These are phyloP conservation scores for Conger conger DNA, from an alignment of 2,113 vertebrate genomes.

Conservation along the genomic window DNA sequence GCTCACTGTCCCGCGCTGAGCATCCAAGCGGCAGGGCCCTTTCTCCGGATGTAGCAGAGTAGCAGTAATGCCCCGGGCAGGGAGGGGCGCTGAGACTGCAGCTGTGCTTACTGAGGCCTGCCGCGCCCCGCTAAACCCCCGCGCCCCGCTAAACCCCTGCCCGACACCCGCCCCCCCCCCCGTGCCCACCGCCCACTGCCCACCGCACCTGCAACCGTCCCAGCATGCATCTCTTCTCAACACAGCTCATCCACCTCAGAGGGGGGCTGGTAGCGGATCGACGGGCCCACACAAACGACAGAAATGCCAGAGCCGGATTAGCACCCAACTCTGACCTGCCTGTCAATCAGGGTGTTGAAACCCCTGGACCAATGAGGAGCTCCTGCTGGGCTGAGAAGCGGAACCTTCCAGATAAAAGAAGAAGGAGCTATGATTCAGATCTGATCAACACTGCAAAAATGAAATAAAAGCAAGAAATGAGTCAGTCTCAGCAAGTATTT, in stretches of 20 bases:
- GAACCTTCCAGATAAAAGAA: too few relatives aligned
- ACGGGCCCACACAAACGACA: not conserved
- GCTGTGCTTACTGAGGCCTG: constrained; percentile 62
- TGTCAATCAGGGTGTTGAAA: not conserved
- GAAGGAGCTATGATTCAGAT: too few relatives aligned
- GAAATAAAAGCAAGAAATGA: too few relatives aligned
- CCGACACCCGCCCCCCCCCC: too few relatives aligned
- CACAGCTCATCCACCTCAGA: not conserved
- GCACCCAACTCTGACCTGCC: not conserved
- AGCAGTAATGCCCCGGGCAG: constrained; percentile 61
- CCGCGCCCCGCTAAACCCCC: constrained; percentile 26
- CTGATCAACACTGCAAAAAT: too few relatives aligned
- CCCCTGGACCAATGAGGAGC: too few relatives aligned
- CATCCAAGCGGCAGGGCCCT: constrained; percentile 52
- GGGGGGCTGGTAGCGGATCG: not conserved
- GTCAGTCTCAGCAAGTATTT: too few relatives aligned
- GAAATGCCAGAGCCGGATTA: not conserved
- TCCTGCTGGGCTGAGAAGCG: too few relatives aligned
- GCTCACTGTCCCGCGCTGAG: constrained; percentile 37
- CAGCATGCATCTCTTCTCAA: not conserved
- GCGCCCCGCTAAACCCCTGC: constrained; percentile 3
- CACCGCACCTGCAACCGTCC: not conserved
- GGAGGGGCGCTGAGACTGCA: constrained; percentile 35
- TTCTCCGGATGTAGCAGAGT: constrained; percentile 60
- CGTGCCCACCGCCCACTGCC: not conserved